phyloP scores from a whole-genome alignment of 2,113 vertebrate genomes.

The Garra rufa region DNA sequence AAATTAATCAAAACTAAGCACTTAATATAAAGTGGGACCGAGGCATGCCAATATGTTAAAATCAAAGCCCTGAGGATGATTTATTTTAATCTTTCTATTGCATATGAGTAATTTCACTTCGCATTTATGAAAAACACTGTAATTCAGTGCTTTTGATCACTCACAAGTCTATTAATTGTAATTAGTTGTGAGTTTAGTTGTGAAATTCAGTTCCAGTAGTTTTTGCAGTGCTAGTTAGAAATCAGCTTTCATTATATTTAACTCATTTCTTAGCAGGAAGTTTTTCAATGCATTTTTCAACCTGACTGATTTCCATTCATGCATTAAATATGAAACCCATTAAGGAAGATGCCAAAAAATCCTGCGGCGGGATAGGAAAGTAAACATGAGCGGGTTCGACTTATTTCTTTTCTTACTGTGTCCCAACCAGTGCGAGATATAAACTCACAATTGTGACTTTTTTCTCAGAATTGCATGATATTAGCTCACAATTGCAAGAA shows the following conservation, averaged over 20 bases:
- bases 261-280: background rate
- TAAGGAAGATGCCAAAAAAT: background rate
- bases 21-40: slow-evolving; percentile 57
- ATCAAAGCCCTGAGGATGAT: background rate
- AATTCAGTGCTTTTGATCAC: background rate
- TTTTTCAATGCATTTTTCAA: background rate
- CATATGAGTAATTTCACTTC: background rate
- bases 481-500: too few species aligned
- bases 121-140: background rate
- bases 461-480: too few species aligned
- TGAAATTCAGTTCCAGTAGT: background rate
- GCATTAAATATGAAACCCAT: background rate
- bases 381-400: background rate
- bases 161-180: background rate
- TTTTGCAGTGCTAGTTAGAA: background rate
- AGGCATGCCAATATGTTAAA: background rate
- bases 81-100: background rate
- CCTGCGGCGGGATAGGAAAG: background rate
- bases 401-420: background rate
- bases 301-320: background rate
- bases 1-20: slow-evolving; percentile 39
- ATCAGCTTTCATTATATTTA: background rate
- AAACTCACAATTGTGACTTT: too few species aligned
- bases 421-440: too few species aligned
- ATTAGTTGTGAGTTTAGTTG: background rate